These are phyloP conservation scores for Sinodicranocentrus sp. DNA, from an alignment of 2,888 invertebrate genomes.

Conservation along the genomic window DNA sequence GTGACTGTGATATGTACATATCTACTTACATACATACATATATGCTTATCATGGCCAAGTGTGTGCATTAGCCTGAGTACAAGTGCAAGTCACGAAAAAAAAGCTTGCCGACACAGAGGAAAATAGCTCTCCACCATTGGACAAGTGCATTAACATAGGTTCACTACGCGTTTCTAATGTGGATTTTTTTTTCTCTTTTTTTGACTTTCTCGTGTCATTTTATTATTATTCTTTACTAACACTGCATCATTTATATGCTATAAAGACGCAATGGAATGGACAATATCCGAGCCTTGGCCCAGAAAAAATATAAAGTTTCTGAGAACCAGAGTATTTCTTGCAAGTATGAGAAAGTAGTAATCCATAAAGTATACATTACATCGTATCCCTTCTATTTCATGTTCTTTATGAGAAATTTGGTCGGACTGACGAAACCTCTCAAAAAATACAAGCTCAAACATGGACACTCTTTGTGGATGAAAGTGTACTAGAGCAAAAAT, in stretches of 20 bases:
- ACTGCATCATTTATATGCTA: constrained; percentile 56
- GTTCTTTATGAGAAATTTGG: constrained; percentile 16
- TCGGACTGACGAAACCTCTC: neutral
- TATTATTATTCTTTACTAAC: constrained; percentile 49
- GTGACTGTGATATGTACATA: too few species aligned
- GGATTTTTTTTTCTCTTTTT: constrained; percentile 57
- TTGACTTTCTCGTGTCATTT: constrained; percentile 52
- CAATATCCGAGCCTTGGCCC: constrained; percentile 35
- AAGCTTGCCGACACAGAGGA: too few species aligned
- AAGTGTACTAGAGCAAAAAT: neutral
- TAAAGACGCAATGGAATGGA: constrained; percentile 57
- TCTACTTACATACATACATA: too few species aligned
- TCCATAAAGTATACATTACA: neutral
- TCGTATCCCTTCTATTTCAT: neutral
- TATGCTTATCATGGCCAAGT: too few species aligned
- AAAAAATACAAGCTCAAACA: neutral
- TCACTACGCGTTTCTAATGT: constrained; percentile 32
- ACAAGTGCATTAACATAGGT: constrained; percentile 48
- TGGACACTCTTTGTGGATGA: neutral
- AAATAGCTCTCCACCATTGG: neutral
- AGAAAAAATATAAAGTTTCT: constrained; percentile 2
- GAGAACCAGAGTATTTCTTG: neutral
- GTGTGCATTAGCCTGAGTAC: too few species aligned
- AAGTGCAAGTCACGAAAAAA: too few species aligned
- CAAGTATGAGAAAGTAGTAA: neutral